Conservation (phyloP, 2,113 vertebrate genomes). For the Colaptes auratus region DNA sequence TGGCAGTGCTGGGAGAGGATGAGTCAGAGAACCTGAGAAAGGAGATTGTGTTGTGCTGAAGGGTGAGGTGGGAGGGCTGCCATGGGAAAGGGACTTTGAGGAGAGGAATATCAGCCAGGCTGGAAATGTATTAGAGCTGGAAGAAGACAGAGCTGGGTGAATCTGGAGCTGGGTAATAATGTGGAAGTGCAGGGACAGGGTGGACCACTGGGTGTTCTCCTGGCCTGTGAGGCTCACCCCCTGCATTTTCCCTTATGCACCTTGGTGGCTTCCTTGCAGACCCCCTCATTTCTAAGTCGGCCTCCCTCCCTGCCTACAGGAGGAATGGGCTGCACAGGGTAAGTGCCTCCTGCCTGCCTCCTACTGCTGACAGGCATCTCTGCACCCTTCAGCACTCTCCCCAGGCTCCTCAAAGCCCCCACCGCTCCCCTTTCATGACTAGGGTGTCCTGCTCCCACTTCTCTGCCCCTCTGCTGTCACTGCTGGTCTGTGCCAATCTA, state of each 20-base stretch:
- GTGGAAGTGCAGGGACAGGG: neutral
- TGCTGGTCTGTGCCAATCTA: neutral
- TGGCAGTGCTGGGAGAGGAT: neutral
- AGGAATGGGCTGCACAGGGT: constrained; percentile 95
- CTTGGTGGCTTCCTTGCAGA: constrained; percentile 77
- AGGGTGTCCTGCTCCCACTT: neutral
- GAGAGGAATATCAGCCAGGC: neutral
- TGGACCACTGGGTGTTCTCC: neutral
- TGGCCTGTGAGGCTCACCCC: neutral
- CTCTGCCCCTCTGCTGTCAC: neutral
- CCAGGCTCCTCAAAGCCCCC: neutral
- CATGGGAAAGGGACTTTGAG: neutral
- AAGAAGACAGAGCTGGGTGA: neutral
- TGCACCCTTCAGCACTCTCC: neutral
- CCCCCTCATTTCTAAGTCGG: constrained; percentile 91
- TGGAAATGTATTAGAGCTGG: neutral
- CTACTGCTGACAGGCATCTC: neutral
- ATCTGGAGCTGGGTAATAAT: neutral
- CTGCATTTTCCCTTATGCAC: neutral
- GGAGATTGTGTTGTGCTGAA: neutral
- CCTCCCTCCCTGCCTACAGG: constrained; percentile 94
- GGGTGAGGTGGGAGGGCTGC: neutral
- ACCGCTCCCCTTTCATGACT: neutral
- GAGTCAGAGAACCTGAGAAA: neutral
- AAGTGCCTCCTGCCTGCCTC: neutral